A percentile compares a stretch with the other conserved stretches of the same genome.
phyloP scores from a whole-genome alignment of 2,888 invertebrate genomes.

The Caenorhabditis sulstoni region DNA sequence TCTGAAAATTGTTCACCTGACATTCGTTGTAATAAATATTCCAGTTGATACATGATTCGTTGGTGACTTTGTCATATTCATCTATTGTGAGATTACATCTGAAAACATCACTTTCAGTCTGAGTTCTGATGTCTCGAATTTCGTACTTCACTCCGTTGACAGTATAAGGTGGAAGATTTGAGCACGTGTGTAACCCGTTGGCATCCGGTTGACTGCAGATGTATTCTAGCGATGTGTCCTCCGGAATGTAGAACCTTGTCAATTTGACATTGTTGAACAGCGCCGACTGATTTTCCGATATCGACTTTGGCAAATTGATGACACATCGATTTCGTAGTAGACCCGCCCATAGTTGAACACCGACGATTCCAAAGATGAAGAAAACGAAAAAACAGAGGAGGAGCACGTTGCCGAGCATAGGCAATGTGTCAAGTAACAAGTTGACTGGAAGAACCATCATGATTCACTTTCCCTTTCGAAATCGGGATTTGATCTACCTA shows the following conservation, averaged over 20 bases:
- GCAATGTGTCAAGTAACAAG: slow-evolving; percentile 96
- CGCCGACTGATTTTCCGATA: slow-evolving; percentile 69
- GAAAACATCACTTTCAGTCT: slow-evolving; percentile 18
- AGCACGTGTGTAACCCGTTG: slow-evolving; percentile 94
- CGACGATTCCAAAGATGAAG: slow-evolving; percentile 99
- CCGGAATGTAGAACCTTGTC: slow-evolving; percentile 80
- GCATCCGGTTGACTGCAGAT: slow-evolving; percentile 94
- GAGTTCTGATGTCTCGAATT: background rate
- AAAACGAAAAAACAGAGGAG: slow-evolving; percentile 99
- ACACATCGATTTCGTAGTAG: slow-evolving; percentile 86
- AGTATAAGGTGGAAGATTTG: slow-evolving; percentile 88
- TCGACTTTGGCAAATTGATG: slow-evolving; percentile 74
- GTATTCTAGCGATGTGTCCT: slow-evolving; percentile 87
- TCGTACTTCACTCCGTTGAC: slow-evolving; percentile 84
- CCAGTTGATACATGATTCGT: slow-evolving; percentile 93
- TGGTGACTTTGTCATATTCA: slow-evolving; percentile 75
- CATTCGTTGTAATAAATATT: slow-evolving; percentile 98
- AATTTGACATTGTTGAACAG: slow-evolving; percentile 75
- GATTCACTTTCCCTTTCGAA: background rate
- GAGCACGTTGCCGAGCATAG: slow-evolving; percentile 97
- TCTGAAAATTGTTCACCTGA: slow-evolving; percentile 81
- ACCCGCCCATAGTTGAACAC: slow-evolving; percentile 99
- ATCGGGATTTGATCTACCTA: slow-evolving; percentile 65
- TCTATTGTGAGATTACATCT: slow-evolving; percentile 79
- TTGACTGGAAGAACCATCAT: slow-evolving; percentile 86